A percentile compares a stretch with the other conserved stretches of the same genome.
Conservation (phyloP, 2,888 invertebrate genomes). For the Sarcophaga rosellei region DNA sequence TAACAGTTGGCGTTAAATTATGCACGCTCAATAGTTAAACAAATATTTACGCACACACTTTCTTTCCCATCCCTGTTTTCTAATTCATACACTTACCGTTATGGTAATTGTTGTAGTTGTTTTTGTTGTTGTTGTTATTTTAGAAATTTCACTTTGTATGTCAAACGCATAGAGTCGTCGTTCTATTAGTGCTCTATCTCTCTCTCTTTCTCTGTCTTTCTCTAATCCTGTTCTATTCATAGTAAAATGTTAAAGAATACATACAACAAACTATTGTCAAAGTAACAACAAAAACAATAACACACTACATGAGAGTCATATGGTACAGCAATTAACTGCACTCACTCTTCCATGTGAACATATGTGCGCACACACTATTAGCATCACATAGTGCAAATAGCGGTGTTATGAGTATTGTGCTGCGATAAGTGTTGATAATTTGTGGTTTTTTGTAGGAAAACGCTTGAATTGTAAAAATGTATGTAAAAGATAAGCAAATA, state of each 20-base stretch:
- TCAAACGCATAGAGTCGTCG: too few relatives aligned
- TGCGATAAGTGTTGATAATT: neutral
- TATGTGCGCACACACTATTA: neutral
- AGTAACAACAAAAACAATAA: neutral
- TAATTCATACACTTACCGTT: neutral
- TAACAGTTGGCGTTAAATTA: conserved; percentile 67
- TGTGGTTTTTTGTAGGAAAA: neutral
- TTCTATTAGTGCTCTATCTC: too few relatives aligned
- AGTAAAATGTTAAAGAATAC: too few relatives aligned
- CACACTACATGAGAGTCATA: conserved; percentile 14
- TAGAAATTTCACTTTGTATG: too few relatives aligned
- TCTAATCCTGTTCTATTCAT: too few relatives aligned
- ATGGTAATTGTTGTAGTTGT: neutral
- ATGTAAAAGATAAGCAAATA: neutral
- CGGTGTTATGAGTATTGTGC: neutral
- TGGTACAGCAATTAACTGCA: conserved; percentile 63
- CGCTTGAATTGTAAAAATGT: neutral
- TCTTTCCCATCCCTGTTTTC: conserved; percentile 3
- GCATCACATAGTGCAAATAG: neutral
- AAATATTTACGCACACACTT: conserved; percentile 42
- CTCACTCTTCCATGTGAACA: neutral
- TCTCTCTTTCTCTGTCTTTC: too few relatives aligned
- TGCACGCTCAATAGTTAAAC: conserved; percentile 64
- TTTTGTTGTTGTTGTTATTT: too few relatives aligned
- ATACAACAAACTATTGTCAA: neutral